Conservation (phyloP, 2,797 vertebrate genomes). For the Steatocranus sp. region DNA sequence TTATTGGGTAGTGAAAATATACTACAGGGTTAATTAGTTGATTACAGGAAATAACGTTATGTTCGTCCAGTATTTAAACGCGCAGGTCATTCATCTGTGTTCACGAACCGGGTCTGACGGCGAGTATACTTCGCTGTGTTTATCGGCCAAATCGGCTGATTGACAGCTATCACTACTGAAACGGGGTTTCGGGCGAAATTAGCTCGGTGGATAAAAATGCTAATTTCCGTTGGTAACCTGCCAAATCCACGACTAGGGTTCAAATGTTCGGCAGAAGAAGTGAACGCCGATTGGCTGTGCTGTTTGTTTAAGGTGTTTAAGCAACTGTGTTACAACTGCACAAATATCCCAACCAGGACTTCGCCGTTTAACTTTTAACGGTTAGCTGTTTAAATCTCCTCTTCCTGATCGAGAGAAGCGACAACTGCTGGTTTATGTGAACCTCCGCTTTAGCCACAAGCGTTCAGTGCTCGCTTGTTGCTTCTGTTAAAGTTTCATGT, state of each 20-base stretch:
- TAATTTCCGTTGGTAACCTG: not conserved
- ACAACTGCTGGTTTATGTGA: not conserved
- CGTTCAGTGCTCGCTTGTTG: not conserved
- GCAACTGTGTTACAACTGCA: not conserved
- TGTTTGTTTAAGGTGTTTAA: not conserved
- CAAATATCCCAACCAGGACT: not conserved
- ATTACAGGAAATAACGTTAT: not conserved
- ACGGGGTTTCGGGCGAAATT: not conserved
- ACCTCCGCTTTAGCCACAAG: not conserved
- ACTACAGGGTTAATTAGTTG: not conserved
- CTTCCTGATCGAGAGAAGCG: constrained; percentile 18
- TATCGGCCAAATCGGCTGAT: not conserved
- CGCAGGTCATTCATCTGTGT: not conserved
- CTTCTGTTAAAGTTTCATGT: not conserved
- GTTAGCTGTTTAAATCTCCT: constrained; percentile 9
- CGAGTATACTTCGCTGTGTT: not conserved
- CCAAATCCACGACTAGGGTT: not conserved
- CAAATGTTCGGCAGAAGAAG: not conserved
- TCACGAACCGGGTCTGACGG: not conserved
- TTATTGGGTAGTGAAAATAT: not conserved
- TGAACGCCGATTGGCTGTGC: not conserved
- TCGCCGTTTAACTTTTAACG: constrained; percentile 4
- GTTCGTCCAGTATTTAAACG: not conserved
- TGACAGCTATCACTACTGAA: not conserved
- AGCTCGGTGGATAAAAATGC: not conserved